Evolutionary conservation across 2,888 invertebrate species (phyloP), one percentile per base, ranked within the genome.

Genomic region (Chesias legatella): DNA sequence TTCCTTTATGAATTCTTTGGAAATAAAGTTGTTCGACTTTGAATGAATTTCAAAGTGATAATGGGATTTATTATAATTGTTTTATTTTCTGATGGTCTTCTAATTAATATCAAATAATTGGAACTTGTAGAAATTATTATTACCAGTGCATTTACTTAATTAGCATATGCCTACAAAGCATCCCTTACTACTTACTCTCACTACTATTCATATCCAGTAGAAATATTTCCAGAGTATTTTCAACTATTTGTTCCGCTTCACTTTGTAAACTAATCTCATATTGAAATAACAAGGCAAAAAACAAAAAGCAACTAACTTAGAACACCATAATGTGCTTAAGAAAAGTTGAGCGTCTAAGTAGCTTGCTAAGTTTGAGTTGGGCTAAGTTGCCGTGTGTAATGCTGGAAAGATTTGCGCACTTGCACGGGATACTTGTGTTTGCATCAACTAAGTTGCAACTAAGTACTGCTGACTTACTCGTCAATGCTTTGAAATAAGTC

Each of bases 401-500:
- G 43, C 25, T 33, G 33, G 25, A 30, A 36, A 37, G 33, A 37
- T 36, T 33, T 29, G 36, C 43, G 36, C 28, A 33, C 33, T 29
- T 29, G 33, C 21, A 23, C 10, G 23, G 11, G 22, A 23, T 27
- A 10, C 23, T 24, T 30, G 10, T 29, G 43, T 33, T 37, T 43
- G 37, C 42, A 27, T 27, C 23, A 28, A 35, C 32, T 35, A 32
- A 42, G 27, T 36, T 35, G 31, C 20, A 36, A 26, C 34, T 41
- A 25, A 33, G 39, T 33, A 27, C n/a, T 10, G 13, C 30, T n/a
- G 26, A 21, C 30, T n/a, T n/a, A n/a, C n/a, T n/a, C n/a, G n/a
- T n/a, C n/a, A n/a, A n/a, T n/a, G n/a, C n/a, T n/a, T n/a, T n/a
- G n/a, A n/a, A n/a, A n/a, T n/a, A n/a, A n/a, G n/a, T n/a, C n/a